These are phyloP conservation scores for Platysteira castanea DNA, from an alignment of 2,113 vertebrate species.

Conservation along the genomic window DNA sequence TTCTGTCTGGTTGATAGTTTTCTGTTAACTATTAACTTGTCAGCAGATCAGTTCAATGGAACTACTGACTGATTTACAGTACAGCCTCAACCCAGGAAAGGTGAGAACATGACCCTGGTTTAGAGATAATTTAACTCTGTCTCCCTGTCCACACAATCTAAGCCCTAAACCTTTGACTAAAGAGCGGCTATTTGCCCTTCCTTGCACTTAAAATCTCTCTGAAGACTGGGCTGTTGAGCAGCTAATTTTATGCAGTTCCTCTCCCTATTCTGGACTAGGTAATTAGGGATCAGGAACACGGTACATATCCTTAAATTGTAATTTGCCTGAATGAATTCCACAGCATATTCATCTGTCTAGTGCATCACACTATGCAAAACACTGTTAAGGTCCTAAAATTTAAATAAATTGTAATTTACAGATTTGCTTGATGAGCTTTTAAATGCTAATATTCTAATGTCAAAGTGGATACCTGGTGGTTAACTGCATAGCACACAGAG, in stretches of 20 bases:
- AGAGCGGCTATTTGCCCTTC: background rate
- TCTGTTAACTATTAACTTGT: slow-evolving; percentile 39
- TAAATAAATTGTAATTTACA: background rate
- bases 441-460: background rate
- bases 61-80: slow-evolving; percentile 17
- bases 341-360: background rate
- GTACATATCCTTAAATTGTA: background rate
- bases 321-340: background rate
- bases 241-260: background rate
- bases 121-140: background rate
- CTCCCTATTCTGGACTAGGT: background rate
- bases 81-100: background rate
- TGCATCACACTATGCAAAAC: background rate
- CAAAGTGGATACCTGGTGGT: background rate
- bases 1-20: background rate
- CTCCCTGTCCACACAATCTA: background rate
- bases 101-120: background rate
- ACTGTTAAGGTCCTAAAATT: background rate
- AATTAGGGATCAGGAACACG: background rate
- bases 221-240: background rate
- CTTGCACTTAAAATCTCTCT: background rate
- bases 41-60: background rate
- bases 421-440: background rate
- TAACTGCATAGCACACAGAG: background rate
- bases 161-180: background rate